Base-by-base conservation (phyloP, 1,140 invertebrate species). In the Trachymyrmex cornetzi region DNA sequence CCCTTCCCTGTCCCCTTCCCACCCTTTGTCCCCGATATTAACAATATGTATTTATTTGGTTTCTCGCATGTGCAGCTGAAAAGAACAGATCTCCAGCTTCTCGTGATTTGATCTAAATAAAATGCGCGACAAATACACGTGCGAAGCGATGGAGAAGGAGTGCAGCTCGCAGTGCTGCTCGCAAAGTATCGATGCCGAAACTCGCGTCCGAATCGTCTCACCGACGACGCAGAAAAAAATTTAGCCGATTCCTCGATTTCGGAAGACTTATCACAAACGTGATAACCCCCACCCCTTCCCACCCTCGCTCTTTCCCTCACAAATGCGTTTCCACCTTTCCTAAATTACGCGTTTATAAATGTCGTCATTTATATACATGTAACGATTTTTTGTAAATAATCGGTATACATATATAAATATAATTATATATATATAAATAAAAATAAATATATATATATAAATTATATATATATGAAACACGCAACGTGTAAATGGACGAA, bases 321-420 rank as follows among this genome's bases (percentile, higher is more conserved):
- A 14, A 82, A 82, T 74, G 38, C 34, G 69, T 82, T 82, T 81
- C 48, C 67, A 74, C 59, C 80, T 84, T 61, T 84, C 69, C 55
- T 63, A 61, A 84, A 74, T 74, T 84, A 84, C 80, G 80, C 80
- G 80, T 84, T 84, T 84, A 84, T 84, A 50, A 84, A 84, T 84
- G 80, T 84, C 67, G 80, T 84, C 67, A 50, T 82, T 82, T 82
- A 82, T 74, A 84, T 84, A 84, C 79, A 84, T 84, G 80, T 84
- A 84, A 84, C 30, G 30, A 30, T 30, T 30, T 30, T 30, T 30
- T 30, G 30, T 5, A 34, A 34, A 34, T 34, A 34, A 34, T 34
- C 4, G 30, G 30, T 34, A 34, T 34, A 34, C 30, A 34, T 34
- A 34, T 34, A 34, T 34, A 34, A 34, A 34, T 34, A 34, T 34